Evolutionary conservation across 2,888 invertebrate species (phyloP), one percentile per base, ranked within the genome.

Genomic region (Drosophila paramelanica): DNA sequence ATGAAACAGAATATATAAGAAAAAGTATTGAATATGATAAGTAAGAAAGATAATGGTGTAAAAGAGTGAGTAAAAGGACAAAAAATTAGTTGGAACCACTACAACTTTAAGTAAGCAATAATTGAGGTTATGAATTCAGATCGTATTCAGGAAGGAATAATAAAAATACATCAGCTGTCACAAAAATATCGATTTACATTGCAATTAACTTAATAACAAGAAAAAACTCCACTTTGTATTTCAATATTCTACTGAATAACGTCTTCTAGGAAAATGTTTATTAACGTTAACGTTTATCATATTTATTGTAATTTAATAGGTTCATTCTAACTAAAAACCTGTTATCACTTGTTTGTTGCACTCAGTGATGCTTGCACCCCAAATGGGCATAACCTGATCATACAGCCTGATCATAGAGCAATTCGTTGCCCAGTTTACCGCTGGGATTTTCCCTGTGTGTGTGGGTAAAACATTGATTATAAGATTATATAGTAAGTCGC

Each of bases 361-460:
- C 31, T 31, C 31, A 31, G 3, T 31, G 31, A 31, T 31, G 8
- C 0, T 10, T 31, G 31, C 10, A 3, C 36, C 36, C 4, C 36
- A 36, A 36, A 20, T 33, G 51, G 42, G 51, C 17, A 33, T 25
- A 10, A 42, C 13, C 58, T 25, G 27, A 17, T 17, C 17, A 17
- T 17, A 17, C 17, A 17, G 17, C 17, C 17, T 17, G 17, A 17
- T 17, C 17, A 17, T 17, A 17, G 17, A 17, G 17, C 17, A 17
- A 17, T 17, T 17, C 17, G 17, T 17, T n/a, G 14, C 17, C 1
- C 17, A 17, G 36, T 5, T n/a, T n/a, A 10, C 13, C 41, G 6
- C 5, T 61, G 47, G 61, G 47, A 47, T 31, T 47, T 56, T 61
- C 46, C 61, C 23, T 7, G 1, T 11, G 1, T 7, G 14, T 31